These are phyloP conservation scores for Dendropsophus ebraccatus DNA, from an alignment of 2,113 vertebrate genomes.

Conservation along the genomic window DNA sequence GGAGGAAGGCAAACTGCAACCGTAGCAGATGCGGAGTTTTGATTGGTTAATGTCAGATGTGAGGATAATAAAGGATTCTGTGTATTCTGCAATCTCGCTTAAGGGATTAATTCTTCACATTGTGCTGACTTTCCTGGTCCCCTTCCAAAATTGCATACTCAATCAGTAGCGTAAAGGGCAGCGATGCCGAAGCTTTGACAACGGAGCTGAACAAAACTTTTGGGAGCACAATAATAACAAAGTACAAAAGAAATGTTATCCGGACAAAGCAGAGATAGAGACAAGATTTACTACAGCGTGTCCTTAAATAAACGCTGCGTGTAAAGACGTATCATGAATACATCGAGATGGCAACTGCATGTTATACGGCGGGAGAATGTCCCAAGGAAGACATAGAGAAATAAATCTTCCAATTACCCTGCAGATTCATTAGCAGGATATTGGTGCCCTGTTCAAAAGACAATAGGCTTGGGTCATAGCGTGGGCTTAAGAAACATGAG, in stretches of 20 bases:
- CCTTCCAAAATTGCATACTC: constrained; percentile 32
- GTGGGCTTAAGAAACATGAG: too few species aligned
- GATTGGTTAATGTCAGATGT: constrained; percentile 20
- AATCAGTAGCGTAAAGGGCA: constrained; percentile 52
- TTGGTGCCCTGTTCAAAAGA: too few species aligned
- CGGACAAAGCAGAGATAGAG: background rate
- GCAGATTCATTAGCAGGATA: too few species aligned
- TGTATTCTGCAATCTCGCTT: background rate
- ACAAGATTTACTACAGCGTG: too few species aligned
- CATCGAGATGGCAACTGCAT: too few species aligned
- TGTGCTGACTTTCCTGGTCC: constrained; percentile 33
- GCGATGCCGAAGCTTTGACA: constrained; percentile 14
- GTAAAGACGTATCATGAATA: too few species aligned
- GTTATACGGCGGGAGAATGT: too few species aligned
- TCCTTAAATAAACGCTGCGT: background rate
- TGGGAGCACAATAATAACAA: constrained; percentile 4
- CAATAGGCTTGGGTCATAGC: too few species aligned
- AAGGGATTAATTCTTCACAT: constrained; percentile 44
- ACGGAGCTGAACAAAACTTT: background rate
- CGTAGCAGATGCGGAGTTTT: background rate
- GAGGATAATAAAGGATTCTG: constrained; percentile 22
- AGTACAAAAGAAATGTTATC: background rate
- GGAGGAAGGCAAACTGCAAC: background rate
- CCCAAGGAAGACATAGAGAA: too few species aligned
- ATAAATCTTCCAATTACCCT: too few species aligned